Evolutionary conservation across 2,113 vertebrate genomes (phyloP), one percentile per base, ranked within the genome.

Genomic region (Gila orcuttii): DNA sequence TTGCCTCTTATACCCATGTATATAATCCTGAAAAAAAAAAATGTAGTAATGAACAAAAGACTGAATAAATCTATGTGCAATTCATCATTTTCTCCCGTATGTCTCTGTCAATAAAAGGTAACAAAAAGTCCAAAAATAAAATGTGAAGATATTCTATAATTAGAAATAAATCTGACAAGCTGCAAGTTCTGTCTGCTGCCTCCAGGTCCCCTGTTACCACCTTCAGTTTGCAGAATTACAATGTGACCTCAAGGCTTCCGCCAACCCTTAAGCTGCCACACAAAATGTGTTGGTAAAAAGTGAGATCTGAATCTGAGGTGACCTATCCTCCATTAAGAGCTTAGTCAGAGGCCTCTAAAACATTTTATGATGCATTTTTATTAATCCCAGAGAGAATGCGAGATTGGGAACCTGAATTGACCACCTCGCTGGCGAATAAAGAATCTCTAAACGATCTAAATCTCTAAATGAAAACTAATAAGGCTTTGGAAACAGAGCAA

Each of bases 281-380:
- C 75, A 21, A 68, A 79, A 68, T 79, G 28, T 60, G 64, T 60
- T 42, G 15, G 39, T 45, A 74, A 39, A 73, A 73, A 66, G 55
- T 31, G 45, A 36, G n/a, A 80, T 55, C 36, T 60, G 77, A 86
- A 59, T 86, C 52, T 86, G 64, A 59, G 55, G 39, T 80, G 85
- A 80, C 33, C 85, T 45, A 50, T 71, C 85, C 69, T 71, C 85
- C 78, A 86, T 86, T 73, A 74, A 81, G n/a, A 25, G 45, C 50
- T 71, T 71, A 81, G 77, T 60, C 52, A 47, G 68, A 33, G 66
- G 25, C 76, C 62, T 85, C 36, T 68, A 85, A 79, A 79, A 86
- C 66, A 74, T 86, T 81, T 80, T 60, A 86, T 81, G 69, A 62
- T 71, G n/a, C 68, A 81, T 73, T 86, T 76, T 52, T 86, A 86